A percentile compares a stretch with the other conserved stretches of the same genome.
Conservation (phyloP, 2,888 invertebrate species). For the Hypolimnas misippus region DNA sequence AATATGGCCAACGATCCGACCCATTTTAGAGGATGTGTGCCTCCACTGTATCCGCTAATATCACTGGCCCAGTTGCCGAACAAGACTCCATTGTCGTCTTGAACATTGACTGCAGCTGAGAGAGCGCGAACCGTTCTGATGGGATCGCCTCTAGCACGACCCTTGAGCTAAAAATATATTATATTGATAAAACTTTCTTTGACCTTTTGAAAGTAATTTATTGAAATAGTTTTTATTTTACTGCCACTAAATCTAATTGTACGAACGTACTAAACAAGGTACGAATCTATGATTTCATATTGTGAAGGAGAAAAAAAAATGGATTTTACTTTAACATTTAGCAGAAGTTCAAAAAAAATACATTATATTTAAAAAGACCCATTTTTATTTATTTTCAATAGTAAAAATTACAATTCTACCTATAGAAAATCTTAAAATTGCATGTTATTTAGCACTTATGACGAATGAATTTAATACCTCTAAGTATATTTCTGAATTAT, state of each 20-base stretch:
- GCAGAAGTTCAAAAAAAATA: no score
- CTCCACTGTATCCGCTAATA: constrained; percentile 92
- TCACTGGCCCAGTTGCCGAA: constrained; percentile 95
- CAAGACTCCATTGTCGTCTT: constrained; percentile 93
- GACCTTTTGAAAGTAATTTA: no score
- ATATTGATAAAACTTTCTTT: background rate
- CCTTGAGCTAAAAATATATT: constrained; percentile 66
- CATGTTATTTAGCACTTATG: background rate
- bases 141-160: constrained; percentile 89
- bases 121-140: constrained; percentile 90
- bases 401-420: no score
- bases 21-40: constrained; percentile 95
- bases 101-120: constrained; percentile 94
- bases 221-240: no score
- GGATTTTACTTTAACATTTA: no score
- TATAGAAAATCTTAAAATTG: no score
- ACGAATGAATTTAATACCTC: background rate
- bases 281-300: no score
- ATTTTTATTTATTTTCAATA: no score
- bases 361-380: no score
- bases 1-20: constrained; percentile 93
- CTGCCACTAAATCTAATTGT: no score
- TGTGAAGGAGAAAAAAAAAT: no score
- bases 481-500: background rate
- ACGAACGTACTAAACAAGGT: no score